Evolutionary conservation across 2,113 vertebrate genomes (phyloP), one percentile per base, ranked within the genome.

Genomic region (Coptodon rendalli): DNA sequence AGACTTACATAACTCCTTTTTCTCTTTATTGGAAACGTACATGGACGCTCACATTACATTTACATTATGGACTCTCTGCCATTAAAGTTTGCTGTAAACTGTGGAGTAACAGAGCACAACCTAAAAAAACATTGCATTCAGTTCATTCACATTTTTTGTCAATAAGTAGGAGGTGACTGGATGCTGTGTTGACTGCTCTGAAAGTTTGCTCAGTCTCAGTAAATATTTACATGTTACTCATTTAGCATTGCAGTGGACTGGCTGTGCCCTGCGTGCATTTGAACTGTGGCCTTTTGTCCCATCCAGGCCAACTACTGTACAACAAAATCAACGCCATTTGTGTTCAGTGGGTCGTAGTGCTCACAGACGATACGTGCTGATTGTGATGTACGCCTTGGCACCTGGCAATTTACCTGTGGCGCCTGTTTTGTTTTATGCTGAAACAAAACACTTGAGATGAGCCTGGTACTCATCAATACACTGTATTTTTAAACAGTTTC

Each of bases 171-270:
- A 66, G 9, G 31, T 82, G 85, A 14, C 53, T 61, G 71, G 48
- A 80, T 59, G 76, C 14, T 53, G 6, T 82, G 81, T 81, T 93
- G 86, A 90, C 84, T 82, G 78, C 80, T 59, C 89, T 54, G 43
- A 76, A 85, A 84, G 90, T 82, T 82, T 71, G 85, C 63, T 76
- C 66, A 6, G 12, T 85, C 86, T 86, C 19, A n/a, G 92, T 93
- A 95, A 96, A 96, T 95, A 94, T 96, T 95, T 94, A 93, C 89
- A 80, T 7, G 78, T 86, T 86, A 86, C 81, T 83, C 43, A 66
- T 89, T 93, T 81, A 89, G 90, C 34, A 45, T 89, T 89, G 82
- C n/a, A 14, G n/a, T 40, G 86, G 83, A 54, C 80, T 22, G 81
- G 82, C 38, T 73, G 56, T 29, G 31, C 89, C 87, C 87, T 54